Conservation (phyloP, 2,797 vertebrate species). For the Myotis planiceps region DNA sequence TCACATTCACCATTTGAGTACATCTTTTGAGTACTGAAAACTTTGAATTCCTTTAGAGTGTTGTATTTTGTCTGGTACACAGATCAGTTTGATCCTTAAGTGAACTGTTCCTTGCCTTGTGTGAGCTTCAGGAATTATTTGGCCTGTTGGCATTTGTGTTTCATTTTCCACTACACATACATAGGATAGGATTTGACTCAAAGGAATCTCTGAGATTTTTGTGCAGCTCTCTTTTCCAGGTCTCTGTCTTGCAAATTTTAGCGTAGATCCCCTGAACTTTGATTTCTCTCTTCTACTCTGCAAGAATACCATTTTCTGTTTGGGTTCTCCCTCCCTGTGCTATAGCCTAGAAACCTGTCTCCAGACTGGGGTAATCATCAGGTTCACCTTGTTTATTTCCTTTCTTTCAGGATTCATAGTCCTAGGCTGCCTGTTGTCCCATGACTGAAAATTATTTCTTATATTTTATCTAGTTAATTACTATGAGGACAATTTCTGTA, state of each 20-base stretch:
- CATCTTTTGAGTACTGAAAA: not conserved
- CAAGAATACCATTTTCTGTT: not conserved
- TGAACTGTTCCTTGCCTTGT: not conserved
- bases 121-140: not conserved
- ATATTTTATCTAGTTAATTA: not conserved
- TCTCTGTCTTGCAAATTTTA: not conserved
- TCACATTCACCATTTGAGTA: not conserved
- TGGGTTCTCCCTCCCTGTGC: not conserved
- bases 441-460: not conserved
- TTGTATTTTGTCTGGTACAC: not conserved
- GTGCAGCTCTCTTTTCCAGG: not conserved
- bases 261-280: not conserved
- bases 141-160: not conserved
- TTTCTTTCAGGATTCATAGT: not conserved
- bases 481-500: not conserved
- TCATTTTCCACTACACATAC: not conserved
- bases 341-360: not conserved
- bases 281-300: not conserved
- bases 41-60: constrained; percentile 4
- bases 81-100: not conserved
- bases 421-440: not conserved
- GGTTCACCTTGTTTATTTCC: not conserved
- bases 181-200: not conserved
- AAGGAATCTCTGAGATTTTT: not conserved
- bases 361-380: not conserved